These are phyloP conservation scores for Sinonovacula constricta DNA, from an alignment of 1,140 invertebrate genomes.

Conservation along the genomic window DNA sequence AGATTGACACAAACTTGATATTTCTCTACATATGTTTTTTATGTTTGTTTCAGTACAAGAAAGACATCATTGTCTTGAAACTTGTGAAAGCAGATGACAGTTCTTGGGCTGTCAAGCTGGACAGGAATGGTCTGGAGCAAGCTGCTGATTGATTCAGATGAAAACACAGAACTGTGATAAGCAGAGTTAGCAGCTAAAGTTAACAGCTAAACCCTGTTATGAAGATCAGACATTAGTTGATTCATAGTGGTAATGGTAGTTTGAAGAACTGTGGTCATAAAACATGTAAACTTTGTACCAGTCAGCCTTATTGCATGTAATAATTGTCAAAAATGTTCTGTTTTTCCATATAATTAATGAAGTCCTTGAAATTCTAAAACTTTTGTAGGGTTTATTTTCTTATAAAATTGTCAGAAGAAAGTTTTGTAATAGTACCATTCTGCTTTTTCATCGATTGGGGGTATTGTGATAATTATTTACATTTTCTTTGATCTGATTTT, in stretches of 20 bases:
- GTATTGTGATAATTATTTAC: too few relatives aligned
- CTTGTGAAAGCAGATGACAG: slow-evolving; percentile 55
- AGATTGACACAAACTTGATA: neutral
- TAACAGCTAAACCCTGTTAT: neutral
- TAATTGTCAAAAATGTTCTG: neutral
- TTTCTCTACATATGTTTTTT: neutral
- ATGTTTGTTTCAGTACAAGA: slow-evolving; percentile 63
- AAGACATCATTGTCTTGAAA: slow-evolving; percentile 57
- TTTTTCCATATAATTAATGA: too few relatives aligned
- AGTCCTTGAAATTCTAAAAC: too few relatives aligned
- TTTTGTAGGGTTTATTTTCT: too few relatives aligned
- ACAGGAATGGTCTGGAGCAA: slow-evolving; percentile 63
- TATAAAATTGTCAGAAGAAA: too few relatives aligned
- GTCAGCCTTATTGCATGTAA: neutral
- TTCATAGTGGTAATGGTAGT: too few relatives aligned
- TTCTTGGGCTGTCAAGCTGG: slow-evolving; percentile 65
- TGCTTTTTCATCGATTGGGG: too few relatives aligned
- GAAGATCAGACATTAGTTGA: too few relatives aligned
- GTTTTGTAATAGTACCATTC: too few relatives aligned
- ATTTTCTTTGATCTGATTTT: too few relatives aligned
- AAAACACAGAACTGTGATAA: neutral
- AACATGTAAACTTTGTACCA: neutral
- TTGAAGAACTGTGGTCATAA: too few relatives aligned
- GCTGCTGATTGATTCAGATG: slow-evolving; percentile 19
- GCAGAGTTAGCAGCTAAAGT: neutral